Evolutionary conservation across 2,888 invertebrate genomes (phyloP), one percentile per base, ranked within the genome.

Genomic region (Sesia apiformis): DNA sequence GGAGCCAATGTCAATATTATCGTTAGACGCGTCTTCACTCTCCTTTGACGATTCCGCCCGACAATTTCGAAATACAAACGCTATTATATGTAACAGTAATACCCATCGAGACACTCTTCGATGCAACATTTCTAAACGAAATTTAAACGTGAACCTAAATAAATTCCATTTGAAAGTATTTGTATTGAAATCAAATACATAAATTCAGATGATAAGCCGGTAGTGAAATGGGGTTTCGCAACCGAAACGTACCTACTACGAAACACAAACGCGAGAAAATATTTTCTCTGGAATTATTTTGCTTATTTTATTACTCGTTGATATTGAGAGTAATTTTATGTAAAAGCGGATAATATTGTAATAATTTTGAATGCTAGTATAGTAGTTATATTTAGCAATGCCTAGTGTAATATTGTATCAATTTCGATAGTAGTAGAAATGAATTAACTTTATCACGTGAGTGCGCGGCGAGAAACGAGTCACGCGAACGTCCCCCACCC

Each of bases 151-250:
- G 49, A 52, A 59, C 49, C 54, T 51, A 51, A 59, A 59, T 40
- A 59, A 53, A 60, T 58, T 58, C 56, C 51, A 50, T 60, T 67
- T 60, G 58, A 59, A 57, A 58, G 49, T 50, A 52, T 66, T 82
- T 81, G 82, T 82, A 81, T 78, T 72, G 74, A 62, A 59, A 63
- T 57, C 63, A 70, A 74, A 72, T 69, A 59, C 73, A 80, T 79
- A 78, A 82, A 82, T 73, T 74, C 57, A 56, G 52, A 62, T 69
- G 77, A 84, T 83, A 79, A 81, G 72, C 71, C 57, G 53, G 56
- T 55, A 56, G 58, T 58, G 55, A 60, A 49, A 60, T 52, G 60
- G 58, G 56, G 64, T 74, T 72, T 70, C 57, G 67, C 66, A 75
- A 75, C 49, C 23, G 49, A n/a, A 49, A 49, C 8, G 49, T 49